Percentiles rank a stretch among this genome's conserved stretches.
Evolutionary conservation across 2,888 invertebrate genomes (phyloP).

Genomic region (Ditylenchus weischeri): DNA sequence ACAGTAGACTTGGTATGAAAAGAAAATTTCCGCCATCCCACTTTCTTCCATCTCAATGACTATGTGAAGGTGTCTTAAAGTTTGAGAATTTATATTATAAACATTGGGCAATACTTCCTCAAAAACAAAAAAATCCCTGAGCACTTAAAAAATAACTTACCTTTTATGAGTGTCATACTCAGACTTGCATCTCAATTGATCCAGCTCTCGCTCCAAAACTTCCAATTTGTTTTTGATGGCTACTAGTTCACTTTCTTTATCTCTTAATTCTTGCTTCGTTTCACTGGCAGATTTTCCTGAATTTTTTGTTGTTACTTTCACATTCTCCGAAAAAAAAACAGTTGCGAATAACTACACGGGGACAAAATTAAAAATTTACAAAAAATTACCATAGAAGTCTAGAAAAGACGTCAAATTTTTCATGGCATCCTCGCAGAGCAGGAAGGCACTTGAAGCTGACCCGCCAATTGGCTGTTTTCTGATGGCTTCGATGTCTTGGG

Average conservation of each 20-base stretch:
- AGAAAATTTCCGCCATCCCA: constrained; percentile 24
- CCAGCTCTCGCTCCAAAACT: constrained; percentile 46
- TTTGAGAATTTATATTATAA: not conserved
- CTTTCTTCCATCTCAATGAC: constrained; percentile 20
- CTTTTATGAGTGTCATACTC: constrained; percentile 55
- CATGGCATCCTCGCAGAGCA: constrained; percentile 50
- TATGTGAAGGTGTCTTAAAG: constrained; percentile 21
- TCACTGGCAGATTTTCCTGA: constrained; percentile 47
- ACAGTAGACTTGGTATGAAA: constrained; percentile 52
- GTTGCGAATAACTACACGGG: too few relatives aligned
- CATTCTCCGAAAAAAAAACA: too few relatives aligned
- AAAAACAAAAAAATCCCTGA: not conserved
- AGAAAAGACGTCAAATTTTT: constrained; percentile 52
- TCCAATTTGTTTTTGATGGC: constrained; percentile 49
- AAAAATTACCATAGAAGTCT: constrained; percentile 47
- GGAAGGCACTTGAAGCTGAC: constrained; percentile 32
- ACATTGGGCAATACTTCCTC: not conserved
- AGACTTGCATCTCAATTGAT: constrained; percentile 48
- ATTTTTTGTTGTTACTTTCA: not conserved
- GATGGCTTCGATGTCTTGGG: constrained; percentile 20
- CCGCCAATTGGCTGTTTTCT: constrained; percentile 16
- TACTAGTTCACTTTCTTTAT: constrained; percentile 41
- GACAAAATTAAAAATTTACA: too few relatives aligned
- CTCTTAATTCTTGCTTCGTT: constrained; percentile 47
- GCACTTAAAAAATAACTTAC: constrained; percentile 26